phyloP scores from a whole-genome alignment of 2,888 invertebrate genomes.

The Odontocerum albicorne region DNA sequence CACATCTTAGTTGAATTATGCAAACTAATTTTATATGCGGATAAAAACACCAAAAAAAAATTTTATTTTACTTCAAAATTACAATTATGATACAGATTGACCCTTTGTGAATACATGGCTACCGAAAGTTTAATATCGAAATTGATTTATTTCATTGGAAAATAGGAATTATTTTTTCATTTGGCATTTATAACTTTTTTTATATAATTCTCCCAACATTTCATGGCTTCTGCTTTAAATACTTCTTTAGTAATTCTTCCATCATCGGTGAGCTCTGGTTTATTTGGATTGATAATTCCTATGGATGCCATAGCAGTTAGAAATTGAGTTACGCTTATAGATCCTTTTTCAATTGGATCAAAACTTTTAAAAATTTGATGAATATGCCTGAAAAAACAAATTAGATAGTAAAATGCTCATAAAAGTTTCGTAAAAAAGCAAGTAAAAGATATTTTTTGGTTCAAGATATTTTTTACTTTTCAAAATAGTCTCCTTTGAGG shows the following conservation, averaged over 20 bases:
- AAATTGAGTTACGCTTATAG: conserved; percentile 9
- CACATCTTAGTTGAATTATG: too few relatives aligned
- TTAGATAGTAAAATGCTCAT: too few relatives aligned
- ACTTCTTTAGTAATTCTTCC: conserved; percentile 16
- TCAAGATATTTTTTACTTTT: too few relatives aligned
- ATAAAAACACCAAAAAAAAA: too few relatives aligned
- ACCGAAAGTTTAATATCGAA: too few relatives aligned
- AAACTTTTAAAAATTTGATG: conserved; percentile 23
- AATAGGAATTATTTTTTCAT: background rate
- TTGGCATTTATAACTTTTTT: conserved; percentile 5
- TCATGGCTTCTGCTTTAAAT: conserved; percentile 14
- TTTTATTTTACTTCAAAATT: too few relatives aligned
- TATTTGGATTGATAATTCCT: conserved; percentile 9
- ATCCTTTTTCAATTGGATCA: conserved; percentile 2
- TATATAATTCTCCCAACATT: conserved; percentile 1
- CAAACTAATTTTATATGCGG: too few relatives aligned
- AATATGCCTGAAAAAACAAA: conserved; percentile 17
- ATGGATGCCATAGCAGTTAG: conserved; percentile 13
- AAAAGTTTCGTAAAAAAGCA: too few relatives aligned
- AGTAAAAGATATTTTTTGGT: too few relatives aligned
- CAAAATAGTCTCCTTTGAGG: too few relatives aligned
- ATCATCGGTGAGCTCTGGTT: conserved; percentile 1
- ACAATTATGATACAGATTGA: too few relatives aligned
- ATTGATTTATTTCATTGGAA: background rate
- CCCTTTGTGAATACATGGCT: too few relatives aligned